Evolutionary conservation across 2,113 vertebrate genomes (phyloP).

Genomic region (Orcinus orca): DNA sequence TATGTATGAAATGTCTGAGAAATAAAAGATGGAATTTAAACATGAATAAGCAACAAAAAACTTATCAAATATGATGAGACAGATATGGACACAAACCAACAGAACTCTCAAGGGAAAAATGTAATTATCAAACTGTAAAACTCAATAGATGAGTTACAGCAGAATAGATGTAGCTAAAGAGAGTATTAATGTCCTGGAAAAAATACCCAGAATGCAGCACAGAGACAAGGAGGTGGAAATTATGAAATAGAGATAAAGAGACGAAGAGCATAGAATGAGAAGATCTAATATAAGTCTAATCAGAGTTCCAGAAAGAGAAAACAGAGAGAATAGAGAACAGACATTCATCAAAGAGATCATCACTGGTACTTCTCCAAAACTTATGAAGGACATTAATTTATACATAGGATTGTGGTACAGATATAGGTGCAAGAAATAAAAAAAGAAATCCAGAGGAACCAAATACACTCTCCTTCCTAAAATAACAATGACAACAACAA

Average conservation of each 20-base stretch:
- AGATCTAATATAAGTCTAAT: not conserved
- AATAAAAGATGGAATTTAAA: not conserved
- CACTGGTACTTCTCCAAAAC: not conserved
- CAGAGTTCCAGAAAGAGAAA: not conserved
- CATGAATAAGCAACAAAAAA: not conserved
- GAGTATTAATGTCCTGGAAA: not conserved
- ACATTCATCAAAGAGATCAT: not conserved
- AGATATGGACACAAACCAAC: not conserved
- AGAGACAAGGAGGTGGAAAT: not conserved
- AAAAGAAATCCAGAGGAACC: not conserved
- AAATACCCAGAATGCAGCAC: not conserved
- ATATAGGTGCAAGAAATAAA: not conserved
- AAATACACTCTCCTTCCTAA: not conserved
- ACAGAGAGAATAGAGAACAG: not conserved
- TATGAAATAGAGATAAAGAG: not conserved
- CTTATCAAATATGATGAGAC: not conserved
- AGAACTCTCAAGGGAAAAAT: not conserved
- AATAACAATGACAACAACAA: not conserved
- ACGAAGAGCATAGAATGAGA: not conserved
- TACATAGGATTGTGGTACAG: not conserved
- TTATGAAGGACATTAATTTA: not conserved
- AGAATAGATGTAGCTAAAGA: not conserved
- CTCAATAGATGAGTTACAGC: not conserved
- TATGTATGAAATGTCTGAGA: not conserved
- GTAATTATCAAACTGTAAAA: not conserved